These are phyloP conservation scores for Tiphia femorata DNA, from an alignment of 2,888 invertebrate genomes.

Conservation along the genomic window DNA sequence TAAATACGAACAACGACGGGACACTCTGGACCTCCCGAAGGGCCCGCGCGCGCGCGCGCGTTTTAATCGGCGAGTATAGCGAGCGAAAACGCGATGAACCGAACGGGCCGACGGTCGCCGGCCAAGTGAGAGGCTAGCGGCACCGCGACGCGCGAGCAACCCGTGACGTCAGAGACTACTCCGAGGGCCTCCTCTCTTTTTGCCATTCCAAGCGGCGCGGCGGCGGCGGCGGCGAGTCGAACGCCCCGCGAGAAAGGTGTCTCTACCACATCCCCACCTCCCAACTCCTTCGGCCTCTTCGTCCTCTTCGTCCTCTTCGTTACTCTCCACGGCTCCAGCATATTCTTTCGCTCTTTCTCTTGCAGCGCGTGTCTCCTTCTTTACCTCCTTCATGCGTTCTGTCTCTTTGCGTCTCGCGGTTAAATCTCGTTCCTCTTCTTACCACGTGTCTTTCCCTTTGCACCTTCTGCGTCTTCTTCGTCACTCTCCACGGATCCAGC, in stretches of 20 bases:
- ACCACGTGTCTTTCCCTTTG: too few species aligned
- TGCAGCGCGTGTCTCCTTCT: too few species aligned
- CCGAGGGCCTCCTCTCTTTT: constrained; percentile 49
- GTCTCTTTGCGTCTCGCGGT: too few species aligned
- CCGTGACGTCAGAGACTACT: constrained; percentile 64
- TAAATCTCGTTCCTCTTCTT: too few species aligned
- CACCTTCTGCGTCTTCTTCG: too few species aligned
- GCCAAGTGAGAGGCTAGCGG: constrained; percentile 65
- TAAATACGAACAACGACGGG: background rate
- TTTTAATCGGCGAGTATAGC: too few species aligned
- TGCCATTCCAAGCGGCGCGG: constrained; percentile 44
- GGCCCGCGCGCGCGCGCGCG: too few species aligned
- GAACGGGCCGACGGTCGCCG: constrained; percentile 58
- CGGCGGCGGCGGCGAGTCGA: too few species aligned
- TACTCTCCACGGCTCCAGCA: constrained; percentile 8
- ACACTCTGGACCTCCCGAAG: too few species aligned
- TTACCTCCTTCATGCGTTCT: too few species aligned
- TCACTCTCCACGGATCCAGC: background rate
- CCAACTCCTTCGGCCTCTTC: constrained; percentile 27
- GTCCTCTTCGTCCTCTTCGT: constrained; percentile 37
- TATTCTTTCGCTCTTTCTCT: background rate
- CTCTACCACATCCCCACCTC: constrained; percentile 34
- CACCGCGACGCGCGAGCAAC: constrained; percentile 52
- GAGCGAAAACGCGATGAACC: constrained; percentile 51
- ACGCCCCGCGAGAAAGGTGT: constrained; percentile 43